Evolutionary conservation across 2,888 invertebrate genomes (phyloP).

Genomic region (Drosophila infuscata): DNA sequence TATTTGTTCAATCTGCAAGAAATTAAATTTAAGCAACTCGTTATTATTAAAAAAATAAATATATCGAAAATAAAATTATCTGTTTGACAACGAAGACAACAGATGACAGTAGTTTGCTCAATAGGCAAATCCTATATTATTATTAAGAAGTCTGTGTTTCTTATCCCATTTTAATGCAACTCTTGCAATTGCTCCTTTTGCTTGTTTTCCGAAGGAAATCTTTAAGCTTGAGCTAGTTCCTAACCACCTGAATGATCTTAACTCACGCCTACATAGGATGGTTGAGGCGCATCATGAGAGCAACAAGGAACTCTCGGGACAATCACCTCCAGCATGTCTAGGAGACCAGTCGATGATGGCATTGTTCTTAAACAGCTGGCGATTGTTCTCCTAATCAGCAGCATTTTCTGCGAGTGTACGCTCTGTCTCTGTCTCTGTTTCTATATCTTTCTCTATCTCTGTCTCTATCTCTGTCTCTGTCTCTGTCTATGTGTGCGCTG

Average conservation of each 20-base stretch:
- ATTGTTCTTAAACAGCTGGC: neutral
- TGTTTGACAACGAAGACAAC: neutral
- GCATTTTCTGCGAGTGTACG: neutral
- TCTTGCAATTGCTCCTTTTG: neutral
- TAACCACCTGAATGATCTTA: neutral
- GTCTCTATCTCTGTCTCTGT: constrained; percentile 19
- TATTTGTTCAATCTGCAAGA: neutral
- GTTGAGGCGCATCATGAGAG: neutral
- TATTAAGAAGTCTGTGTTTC: too few species aligned
- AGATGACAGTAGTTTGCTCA: neutral
- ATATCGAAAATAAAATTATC: neutral
- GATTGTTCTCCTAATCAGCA: neutral
- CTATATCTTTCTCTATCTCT: constrained; percentile 8
- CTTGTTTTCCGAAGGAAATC: neutral
- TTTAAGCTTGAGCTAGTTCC: neutral
- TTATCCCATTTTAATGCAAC: neutral
- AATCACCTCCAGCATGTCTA: neutral
- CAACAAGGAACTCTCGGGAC: neutral
- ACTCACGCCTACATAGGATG: neutral
- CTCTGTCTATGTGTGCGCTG: constrained; percentile 67
- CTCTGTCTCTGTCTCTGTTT: constrained; percentile 18
- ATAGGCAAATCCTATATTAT: neutral
- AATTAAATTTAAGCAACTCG: neutral
- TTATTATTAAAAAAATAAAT: neutral
- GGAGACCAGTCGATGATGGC: neutral